Evolutionary conservation across 2,113 vertebrate species (phyloP), one percentile per base, ranked within the genome.

Genomic region (Ochotona princeps): DNA sequence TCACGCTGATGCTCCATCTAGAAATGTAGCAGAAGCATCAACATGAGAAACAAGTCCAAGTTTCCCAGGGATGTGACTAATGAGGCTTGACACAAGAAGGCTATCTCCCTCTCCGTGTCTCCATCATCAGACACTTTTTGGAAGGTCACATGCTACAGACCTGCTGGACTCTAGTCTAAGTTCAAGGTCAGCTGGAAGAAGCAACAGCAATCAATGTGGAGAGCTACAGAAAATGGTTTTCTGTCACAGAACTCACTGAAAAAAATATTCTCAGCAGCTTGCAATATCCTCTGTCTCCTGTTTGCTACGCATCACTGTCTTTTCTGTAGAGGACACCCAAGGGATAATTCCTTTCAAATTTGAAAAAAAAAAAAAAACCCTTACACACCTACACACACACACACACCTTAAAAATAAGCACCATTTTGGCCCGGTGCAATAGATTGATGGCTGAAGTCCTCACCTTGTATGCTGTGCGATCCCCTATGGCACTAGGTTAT

Each of bases 1-100:
- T 98, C 97, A 17, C 96, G 94, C 96, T 98, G 98, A 35, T 74
- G 60, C 76, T 98, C 98, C 94, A 98, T 97, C 98, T 99, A 96
- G 83, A 97, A 92, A 23, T 93, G 32, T 35, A 96, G 51, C 74
- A 83, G 90, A 83, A 70, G 87, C 15, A 32, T 54, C 92, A 90
- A 90, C 92, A 91, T 94, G 44, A 95, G 87, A 85, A 79, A 90
- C 38, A 57, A 94, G 75, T 74, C 32, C 35, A 69, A 25, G 49
- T 91, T 89, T 94, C 54, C 83, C 86, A 72, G 32, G 57, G 67
- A 60, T 10, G 61, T n/a, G 54, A 76, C n/a, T 54, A 38, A 67
- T 25, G 67, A 83, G 13, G 67, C 49, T 54, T 65, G 61, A 86
- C 57, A 70, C 10, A 18, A 51, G 57, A 87, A 95, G 38, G 32